Base-by-base conservation (phyloP, 2,113 vertebrate species). In the Alosa alosa region DNA sequence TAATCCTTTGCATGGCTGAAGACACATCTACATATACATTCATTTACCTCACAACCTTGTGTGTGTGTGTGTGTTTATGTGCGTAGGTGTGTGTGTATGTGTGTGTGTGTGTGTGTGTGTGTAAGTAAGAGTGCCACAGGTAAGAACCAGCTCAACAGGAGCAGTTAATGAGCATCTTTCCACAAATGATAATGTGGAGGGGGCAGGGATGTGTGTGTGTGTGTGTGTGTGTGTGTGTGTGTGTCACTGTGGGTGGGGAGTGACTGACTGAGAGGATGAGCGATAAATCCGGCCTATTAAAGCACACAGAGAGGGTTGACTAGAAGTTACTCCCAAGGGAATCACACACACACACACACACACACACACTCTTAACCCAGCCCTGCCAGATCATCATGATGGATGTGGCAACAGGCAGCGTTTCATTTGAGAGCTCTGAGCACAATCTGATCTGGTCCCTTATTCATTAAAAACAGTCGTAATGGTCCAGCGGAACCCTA, bases 401-500 rank as follows among this genome's bases (percentile, higher is more conserved):
- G 85, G 86, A 92, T 94, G 90, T 88, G 92, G 92, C 90, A 89
- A 88, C 64, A 72, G 52, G 57, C 85, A 82, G 86, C 22, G 84
- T 87, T 86, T 88, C 88, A 64, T 15, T 81, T 85, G 88, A 88
- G 49, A 39, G 45, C 89, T 82, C 85, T 88, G 86, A 86, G 85
- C 90, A 82, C 86, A 84, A 72, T 82, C 41, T 44, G 44, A 88
- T 87, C 92, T 92, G 92, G 91, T 92, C 90, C 88, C 87, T 93
- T 92, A 91, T 93, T 93, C 92, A 94, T 94, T 90, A 93, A 82
- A 89, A 57, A 78, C 0, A 39, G 52, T 68, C 89, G 88, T 87
- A 88, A 91, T 84, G 89, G 90, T 89, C 93, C 93, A 93, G 91
- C 87, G 86, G 89, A 89, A 86, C 90, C 89, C 86, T 92, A 90